phyloP scores from a whole-genome alignment of 2,113 vertebrate species.

The Enhydra lutris region DNA sequence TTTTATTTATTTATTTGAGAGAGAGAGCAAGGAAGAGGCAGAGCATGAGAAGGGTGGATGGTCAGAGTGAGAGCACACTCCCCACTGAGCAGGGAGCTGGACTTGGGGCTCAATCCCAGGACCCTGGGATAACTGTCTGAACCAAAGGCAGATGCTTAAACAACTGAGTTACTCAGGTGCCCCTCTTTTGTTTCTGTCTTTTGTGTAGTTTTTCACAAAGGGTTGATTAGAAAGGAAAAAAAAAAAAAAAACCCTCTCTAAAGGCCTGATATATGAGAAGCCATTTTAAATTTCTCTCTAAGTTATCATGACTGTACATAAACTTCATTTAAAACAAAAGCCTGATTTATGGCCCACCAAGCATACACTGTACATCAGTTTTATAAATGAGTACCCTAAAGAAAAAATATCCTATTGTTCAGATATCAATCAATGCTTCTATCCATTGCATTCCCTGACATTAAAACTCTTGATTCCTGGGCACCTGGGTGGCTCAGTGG shows the following conservation, averaged over 20 bases:
- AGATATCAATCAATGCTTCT: background rate
- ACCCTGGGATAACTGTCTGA: too few relatives aligned
- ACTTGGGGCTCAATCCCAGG: too few relatives aligned
- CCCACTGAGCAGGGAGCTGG: too few relatives aligned
- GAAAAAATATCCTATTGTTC: background rate
- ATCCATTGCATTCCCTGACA: background rate
- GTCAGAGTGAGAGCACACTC: too few relatives aligned
- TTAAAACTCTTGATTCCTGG: background rate
- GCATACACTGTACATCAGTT: background rate
- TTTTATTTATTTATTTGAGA: too few relatives aligned
- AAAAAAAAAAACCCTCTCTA: background rate
- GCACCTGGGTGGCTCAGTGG: too few relatives aligned
- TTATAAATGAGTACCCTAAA: background rate
- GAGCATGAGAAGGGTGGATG: too few relatives aligned
- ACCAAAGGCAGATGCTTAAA: too few relatives aligned
- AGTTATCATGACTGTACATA: background rate
- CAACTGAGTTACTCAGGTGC: too few relatives aligned
- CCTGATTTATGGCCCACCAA: background rate
- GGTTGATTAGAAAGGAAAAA: background rate
- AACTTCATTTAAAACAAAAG: background rate
- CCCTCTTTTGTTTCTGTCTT: too few relatives aligned
- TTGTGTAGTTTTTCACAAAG: background rate
- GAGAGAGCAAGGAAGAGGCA: too few relatives aligned
- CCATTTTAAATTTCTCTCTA: background rate
- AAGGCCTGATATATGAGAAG: background rate